Base-by-base conservation (phyloP, 2,797 vertebrate genomes). In the Fringilla coelebs region DNA sequence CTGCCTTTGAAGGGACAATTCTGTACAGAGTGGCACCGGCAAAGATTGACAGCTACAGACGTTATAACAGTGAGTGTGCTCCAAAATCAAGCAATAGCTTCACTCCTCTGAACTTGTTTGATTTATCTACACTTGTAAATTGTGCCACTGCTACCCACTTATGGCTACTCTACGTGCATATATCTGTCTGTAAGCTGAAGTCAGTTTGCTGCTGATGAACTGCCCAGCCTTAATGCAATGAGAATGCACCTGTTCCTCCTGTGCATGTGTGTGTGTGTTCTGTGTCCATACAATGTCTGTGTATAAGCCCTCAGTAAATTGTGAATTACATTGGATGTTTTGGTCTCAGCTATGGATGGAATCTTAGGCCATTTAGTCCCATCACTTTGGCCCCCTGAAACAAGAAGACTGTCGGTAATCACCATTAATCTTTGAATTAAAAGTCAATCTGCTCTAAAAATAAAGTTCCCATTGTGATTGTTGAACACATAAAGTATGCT, bases 21-120 rank as follows among this genome's bases (percentile, higher is more conserved):
- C 97, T 98, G 95, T 98, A 98, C 96, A 98, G 98, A 97, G 97
- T 98, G 91, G 96, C 88, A 96, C 97, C 97, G 31, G 96, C 97
- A 97, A 98, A 98, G 98, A 98, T 96, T 98, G 98, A 97, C 97
- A 98, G 97, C 98, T 98, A 98, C 98, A 98, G 98, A 98, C 98
- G 98, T 97, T 98, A 98, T 97, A 98, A 98, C 98, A 98, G 98
- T 98, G 98, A 98, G 98, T 98, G 97, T 97, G 97, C 91, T 97
- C 93, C 96, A 94, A 89, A 94, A 60, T 89, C 96, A 97, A 93
- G 93, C 96, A 96, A 95, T 83, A 92, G 95, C 97, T 97, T 94
- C 96, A 94, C 88, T 94, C 91, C 91, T 96, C 96, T 75, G 92
- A 95, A 89, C 93, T 83, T 96, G 95, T 96, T 95, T 96, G 93